A percentile compares a stretch with the other conserved stretches of the same genome.
Conservation (phyloP, 2,888 invertebrate species). For the Trissolcus brochymenae region DNA sequence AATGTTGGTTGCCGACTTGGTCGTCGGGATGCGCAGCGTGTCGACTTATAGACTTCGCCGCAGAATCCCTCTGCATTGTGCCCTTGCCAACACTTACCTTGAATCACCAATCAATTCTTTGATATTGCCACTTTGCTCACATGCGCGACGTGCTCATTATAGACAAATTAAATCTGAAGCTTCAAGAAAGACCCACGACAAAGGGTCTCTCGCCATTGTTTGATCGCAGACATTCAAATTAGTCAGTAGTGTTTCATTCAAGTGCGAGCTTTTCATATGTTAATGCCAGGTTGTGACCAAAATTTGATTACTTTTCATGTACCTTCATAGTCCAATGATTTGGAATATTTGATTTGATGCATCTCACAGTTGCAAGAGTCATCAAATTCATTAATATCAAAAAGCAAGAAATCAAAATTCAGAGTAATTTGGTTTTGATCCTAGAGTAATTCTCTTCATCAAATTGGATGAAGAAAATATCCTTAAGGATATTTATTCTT, state of each 20-base stretch:
- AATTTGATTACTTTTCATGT: constrained; percentile 1
- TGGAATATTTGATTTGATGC: no score
- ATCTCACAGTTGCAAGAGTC: no score
- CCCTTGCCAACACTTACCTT: constrained; percentile 36
- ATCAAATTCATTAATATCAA: no score
- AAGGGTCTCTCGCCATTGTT: constrained; percentile 19
- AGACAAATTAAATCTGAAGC: constrained; percentile 21
- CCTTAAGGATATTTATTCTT: no score
- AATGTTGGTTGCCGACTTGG: constrained; percentile 42
- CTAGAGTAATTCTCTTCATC: no score
- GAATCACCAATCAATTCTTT: constrained; percentile 44
- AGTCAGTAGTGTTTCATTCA: not conserved
- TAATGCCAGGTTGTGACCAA: not conserved
- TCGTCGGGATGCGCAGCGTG: constrained; percentile 54
- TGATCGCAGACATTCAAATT: constrained; percentile 8
- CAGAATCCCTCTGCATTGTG: constrained; percentile 39
- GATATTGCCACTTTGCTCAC: constrained; percentile 34
- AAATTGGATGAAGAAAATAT: no score
- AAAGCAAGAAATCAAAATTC: no score
- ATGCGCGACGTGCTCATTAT: constrained; percentile 43
- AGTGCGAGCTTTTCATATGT: not conserved
- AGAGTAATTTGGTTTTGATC: no score
- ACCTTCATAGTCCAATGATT: not conserved
- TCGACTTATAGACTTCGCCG: constrained; percentile 39
- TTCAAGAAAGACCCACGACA: constrained; percentile 12